Percentiles rank a stretch among this genome's conserved stretches.
These are phyloP conservation scores for Campoletis sonorensis DNA, from an alignment of 1,140 invertebrate species.

Conservation along the genomic window DNA sequence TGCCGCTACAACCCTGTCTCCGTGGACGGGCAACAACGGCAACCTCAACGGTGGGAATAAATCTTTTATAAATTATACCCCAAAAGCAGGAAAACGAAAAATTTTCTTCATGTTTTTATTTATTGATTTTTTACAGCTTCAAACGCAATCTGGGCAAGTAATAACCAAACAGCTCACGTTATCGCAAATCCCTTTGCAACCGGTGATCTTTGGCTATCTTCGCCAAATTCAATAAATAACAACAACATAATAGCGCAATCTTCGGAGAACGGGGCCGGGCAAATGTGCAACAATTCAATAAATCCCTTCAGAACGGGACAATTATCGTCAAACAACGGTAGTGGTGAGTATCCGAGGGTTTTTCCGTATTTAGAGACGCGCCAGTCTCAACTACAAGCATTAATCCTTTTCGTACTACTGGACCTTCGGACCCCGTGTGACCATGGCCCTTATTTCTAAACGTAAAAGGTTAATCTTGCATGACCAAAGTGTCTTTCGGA, in stretches of 20 bases:
- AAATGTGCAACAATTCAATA: slow-evolving; percentile 16
- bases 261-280: slow-evolving; percentile 40
- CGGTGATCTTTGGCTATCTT: slow-evolving; percentile 69
- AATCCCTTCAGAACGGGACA: slow-evolving; percentile 49
- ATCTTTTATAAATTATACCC: background rate
- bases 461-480: too few relatives aligned
- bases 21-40: slow-evolving; percentile 71
- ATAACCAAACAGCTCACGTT: slow-evolving; percentile 68
- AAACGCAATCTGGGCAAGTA: slow-evolving; percentile 67
- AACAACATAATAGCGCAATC: slow-evolving; percentile 62
- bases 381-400: too few relatives aligned
- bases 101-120: slow-evolving; percentile 34
- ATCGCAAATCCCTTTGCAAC: slow-evolving; percentile 73
- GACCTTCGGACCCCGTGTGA: too few relatives aligned
- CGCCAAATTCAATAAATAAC: slow-evolving; percentile 71
- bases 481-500: too few relatives aligned
- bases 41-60: slow-evolving; percentile 60
- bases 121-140: slow-evolving; percentile 55
- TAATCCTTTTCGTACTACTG: too few relatives aligned
- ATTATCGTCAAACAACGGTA: slow-evolving; percentile 70
- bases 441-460: too few relatives aligned
- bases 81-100: background rate
- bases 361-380: too few relatives aligned
- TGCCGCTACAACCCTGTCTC: slow-evolving; percentile 54
- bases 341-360: too few relatives aligned